Evolutionary conservation across 2,113 vertebrate species (phyloP).

Genomic region (Sinocyclocheilus anophthalmus): DNA sequence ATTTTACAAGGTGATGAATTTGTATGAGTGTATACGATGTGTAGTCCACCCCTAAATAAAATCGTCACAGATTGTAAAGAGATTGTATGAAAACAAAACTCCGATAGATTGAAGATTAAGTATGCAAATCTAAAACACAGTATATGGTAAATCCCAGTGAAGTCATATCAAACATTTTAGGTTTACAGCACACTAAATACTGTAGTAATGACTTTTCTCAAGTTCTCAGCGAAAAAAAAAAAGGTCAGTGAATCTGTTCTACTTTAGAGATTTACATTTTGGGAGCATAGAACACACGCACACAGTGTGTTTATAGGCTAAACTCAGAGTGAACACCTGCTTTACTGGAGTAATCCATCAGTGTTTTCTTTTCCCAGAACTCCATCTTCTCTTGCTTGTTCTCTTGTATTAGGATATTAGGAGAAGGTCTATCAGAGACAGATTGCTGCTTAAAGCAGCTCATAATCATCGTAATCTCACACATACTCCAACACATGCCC

Average conservation of each 20-base stretch:
- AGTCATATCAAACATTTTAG: not conserved
- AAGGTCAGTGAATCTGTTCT: too few species aligned
- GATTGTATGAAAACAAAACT: not conserved
- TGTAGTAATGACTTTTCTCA: not conserved
- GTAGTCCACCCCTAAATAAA: not conserved
- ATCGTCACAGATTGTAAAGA: not conserved
- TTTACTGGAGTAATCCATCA: too few species aligned
- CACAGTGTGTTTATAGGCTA: too few species aligned
- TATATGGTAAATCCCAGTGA: not conserved
- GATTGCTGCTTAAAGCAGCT: not conserved
- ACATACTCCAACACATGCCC: constrained; percentile 1
- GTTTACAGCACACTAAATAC: not conserved
- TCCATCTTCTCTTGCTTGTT: constrained; percentile 5
- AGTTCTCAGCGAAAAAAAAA: not conserved
- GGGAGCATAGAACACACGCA: too few species aligned
- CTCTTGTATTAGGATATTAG: not conserved
- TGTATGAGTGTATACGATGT: not conserved
- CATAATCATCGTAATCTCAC: not conserved
- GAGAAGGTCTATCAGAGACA: not conserved
- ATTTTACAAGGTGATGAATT: not conserved
- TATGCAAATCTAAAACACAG: not conserved
- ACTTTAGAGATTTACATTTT: too few species aligned
- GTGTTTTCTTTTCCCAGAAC: too few species aligned
- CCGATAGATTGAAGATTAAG: not conserved
- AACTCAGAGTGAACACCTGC: too few species aligned